A percentile compares a stretch with the other conserved stretches of the same genome.
phyloP scores from a whole-genome alignment of 2,888 invertebrate genomes.

The Phyllotreta cruciferae region DNA sequence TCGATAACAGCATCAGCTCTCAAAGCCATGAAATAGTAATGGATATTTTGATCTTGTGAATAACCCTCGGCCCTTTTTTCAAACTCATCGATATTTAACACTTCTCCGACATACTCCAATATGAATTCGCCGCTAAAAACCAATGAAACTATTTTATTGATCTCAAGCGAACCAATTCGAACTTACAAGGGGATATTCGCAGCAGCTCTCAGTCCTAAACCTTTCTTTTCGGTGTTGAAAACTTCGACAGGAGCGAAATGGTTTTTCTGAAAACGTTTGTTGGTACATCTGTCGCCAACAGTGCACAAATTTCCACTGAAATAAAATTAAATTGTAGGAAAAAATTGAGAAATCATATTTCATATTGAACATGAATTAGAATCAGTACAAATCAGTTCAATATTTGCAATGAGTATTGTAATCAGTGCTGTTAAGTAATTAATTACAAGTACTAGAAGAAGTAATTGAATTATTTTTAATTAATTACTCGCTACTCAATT shows the following conservation, averaged over 20 bases:
- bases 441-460: no score
- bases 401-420: no score
- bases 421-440: no score
- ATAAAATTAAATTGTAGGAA: constrained; percentile 16
- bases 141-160: neutral
- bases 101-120: constrained; percentile 98
- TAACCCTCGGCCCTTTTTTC: constrained; percentile 87
- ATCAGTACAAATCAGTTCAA: no score
- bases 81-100: constrained; percentile 89
- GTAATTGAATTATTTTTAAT: no score
- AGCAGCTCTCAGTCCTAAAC: constrained; percentile 87
- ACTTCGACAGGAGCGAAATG: constrained; percentile 86
- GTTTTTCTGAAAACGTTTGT: constrained; percentile 90
- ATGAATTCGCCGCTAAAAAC: constrained; percentile 85
- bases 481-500: no score
- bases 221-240: constrained; percentile 93
- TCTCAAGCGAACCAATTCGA: constrained; percentile 27
- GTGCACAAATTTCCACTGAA: constrained; percentile 87
- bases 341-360: constrained; percentile 9
- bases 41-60: constrained; percentile 86
- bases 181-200: constrained; percentile 76
- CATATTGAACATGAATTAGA: no score
- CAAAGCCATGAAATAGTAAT: constrained; percentile 98
- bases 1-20: constrained; percentile 94
- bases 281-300: constrained; percentile 89